A percentile compares a stretch with the other conserved stretches of the same genome.
phyloP scores from a whole-genome alignment of 2,797 vertebrate species.

The Tenualosa thibaudeaui region DNA sequence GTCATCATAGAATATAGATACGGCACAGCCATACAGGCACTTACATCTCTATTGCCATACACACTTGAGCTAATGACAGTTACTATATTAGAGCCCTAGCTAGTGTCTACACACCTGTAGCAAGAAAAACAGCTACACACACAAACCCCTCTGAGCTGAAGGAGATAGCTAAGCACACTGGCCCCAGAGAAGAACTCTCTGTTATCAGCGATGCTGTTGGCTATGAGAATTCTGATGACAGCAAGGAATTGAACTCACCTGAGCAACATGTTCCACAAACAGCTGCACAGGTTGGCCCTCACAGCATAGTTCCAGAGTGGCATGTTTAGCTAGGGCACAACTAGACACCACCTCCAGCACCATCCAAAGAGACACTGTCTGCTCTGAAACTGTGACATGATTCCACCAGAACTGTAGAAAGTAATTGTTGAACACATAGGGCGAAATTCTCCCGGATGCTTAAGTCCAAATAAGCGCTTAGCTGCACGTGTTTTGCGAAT shows the following conservation, averaged over 20 bases:
- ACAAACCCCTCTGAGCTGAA: conserved; percentile 23
- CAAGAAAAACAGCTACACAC: conserved; percentile 9
- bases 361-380: conserved; percentile 14
- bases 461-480: no score
- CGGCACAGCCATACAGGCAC: no score
- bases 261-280: no score
- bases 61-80: neutral
- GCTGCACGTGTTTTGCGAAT: no score
- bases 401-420: conserved; percentile 8
- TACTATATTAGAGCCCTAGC: conserved; percentile 23
- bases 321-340: neutral
- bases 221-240: no score
- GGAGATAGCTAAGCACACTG: conserved; percentile 17
- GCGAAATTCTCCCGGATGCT: no score
- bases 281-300: no score
- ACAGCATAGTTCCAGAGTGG: no score
- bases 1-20: no score
- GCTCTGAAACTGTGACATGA: neutral
- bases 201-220: neutral
- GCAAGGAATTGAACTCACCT: no score
- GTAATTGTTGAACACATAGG: conserved; percentile 38
- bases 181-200: conserved; percentile 27
- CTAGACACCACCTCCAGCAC: conserved; percentile 1
- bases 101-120: conserved; percentile 23
- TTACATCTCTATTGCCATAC: no score